Evolutionary conservation across 2,113 vertebrate species (phyloP).

Genomic region (Trogon melanurus): DNA sequence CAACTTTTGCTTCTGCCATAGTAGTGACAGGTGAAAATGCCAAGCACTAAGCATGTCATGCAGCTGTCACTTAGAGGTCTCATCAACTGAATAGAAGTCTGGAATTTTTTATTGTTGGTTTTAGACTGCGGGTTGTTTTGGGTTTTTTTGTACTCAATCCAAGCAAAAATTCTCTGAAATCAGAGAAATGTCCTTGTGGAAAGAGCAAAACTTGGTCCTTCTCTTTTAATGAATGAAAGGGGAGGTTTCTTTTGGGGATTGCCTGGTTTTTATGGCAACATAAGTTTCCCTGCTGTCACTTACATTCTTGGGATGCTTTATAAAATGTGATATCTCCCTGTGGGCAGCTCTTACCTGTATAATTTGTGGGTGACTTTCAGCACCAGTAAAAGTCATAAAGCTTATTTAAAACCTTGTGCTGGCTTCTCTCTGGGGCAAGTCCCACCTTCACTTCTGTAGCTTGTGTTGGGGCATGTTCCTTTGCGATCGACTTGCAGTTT

Average conservation of each 20-base stretch:
- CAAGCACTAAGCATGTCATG: neutral
- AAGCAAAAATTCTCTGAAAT: neutral
- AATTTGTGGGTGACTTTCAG: neutral
- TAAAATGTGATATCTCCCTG: neutral
- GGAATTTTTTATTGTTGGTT: neutral
- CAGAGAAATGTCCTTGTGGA: neutral
- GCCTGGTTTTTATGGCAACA: neutral
- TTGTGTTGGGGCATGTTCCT: neutral
- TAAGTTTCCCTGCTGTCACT: neutral
- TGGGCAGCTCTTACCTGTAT: neutral
- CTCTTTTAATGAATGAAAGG: neutral
- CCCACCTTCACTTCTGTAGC: neutral
- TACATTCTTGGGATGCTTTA: neutral
- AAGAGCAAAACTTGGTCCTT: neutral
- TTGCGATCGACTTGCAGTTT: neutral
- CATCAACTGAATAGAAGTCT: neutral
- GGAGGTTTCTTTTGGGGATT: rapidly evolving
- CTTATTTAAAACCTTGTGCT: neutral
- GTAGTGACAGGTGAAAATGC: neutral
- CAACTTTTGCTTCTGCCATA: neutral
- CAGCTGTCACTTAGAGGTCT: neutral
- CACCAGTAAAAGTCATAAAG: neutral
- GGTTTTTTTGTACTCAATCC: neutral
- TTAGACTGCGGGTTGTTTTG: neutral
- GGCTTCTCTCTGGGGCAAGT: neutral